Conservation (phyloP, 2,888 invertebrate genomes). For the Sarcophaga caerulescens region DNA sequence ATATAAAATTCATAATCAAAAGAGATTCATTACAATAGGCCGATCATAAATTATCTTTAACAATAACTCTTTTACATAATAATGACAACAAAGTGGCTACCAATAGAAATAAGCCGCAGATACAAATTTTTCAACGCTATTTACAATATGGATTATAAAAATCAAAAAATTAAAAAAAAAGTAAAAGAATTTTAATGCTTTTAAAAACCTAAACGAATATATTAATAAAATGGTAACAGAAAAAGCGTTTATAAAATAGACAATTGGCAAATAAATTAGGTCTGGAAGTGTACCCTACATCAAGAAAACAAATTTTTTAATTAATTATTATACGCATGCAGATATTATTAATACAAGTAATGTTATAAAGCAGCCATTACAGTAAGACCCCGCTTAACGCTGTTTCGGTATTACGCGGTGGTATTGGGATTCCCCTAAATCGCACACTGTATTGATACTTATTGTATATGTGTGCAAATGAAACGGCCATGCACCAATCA, state of each 20-base stretch:
- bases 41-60: slow-evolving; percentile 55
- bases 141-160: slow-evolving; percentile 9
- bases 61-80: slow-evolving; percentile 51
- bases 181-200: slow-evolving; percentile 10
- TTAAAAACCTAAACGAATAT: slow-evolving; percentile 22
- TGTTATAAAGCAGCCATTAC: too few relatives aligned
- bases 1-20: slow-evolving; percentile 11
- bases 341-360: too few relatives aligned
- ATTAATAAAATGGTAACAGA: background rate
- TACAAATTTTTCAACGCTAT: slow-evolving; percentile 17
- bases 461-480: too few relatives aligned
- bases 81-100: slow-evolving; percentile 42
- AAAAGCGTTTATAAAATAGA: background rate
- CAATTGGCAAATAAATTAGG: background rate
- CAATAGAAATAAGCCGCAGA: background rate
- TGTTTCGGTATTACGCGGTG: too few relatives aligned
- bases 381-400: too few relatives aligned
- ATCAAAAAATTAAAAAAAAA: background rate
- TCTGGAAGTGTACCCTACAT: too few relatives aligned
- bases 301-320: too few relatives aligned
- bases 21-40: slow-evolving; percentile 43
- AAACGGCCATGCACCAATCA: too few relatives aligned
- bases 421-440: too few relatives aligned
- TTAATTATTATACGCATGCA: too few relatives aligned
- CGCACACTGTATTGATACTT: too few relatives aligned